A percentile compares a stretch with the other conserved stretches of the same genome.
Conservation (phyloP, 2,797 vertebrate species). For the Paguma larvata region DNA sequence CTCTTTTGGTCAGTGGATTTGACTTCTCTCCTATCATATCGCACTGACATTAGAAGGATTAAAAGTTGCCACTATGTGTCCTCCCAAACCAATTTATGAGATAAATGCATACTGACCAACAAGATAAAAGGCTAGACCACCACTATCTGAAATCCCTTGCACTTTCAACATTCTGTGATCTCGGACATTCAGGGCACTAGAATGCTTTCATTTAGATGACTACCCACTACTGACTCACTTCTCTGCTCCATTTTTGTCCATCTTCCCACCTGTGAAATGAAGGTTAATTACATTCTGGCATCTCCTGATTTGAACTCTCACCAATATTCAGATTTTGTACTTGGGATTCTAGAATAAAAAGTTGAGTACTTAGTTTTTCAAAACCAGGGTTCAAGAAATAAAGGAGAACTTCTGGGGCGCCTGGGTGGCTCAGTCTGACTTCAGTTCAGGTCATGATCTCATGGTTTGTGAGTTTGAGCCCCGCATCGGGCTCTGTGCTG, state of each 20-base stretch:
- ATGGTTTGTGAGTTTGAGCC: too few relatives aligned
- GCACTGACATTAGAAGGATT: slow-evolving; percentile 31
- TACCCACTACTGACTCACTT: slow-evolving; percentile 1
- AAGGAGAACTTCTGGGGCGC: neutral
- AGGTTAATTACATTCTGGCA: slow-evolving; percentile 10
- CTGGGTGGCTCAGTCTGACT: too few relatives aligned
- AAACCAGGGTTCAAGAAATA: slow-evolving; percentile 60
- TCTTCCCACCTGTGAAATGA: slow-evolving; percentile 42
- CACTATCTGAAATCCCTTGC: neutral
- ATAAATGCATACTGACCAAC: neutral
- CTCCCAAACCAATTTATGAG: neutral
- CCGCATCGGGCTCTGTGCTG: too few relatives aligned
- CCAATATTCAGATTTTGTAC: slow-evolving; percentile 28
- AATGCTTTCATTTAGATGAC: slow-evolving; percentile 48
- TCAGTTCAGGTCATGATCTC: too few relatives aligned
- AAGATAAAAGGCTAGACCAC: neutral
- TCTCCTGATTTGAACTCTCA: neutral
- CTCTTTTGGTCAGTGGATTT: neutral
- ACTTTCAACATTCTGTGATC: slow-evolving; percentile 24
- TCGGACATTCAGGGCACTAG: neutral
- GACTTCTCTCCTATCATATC: neutral
- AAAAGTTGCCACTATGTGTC: neutral
- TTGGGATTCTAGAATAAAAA: slow-evolving; percentile 53
- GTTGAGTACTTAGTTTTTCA: slow-evolving; percentile 47
- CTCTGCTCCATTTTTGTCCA: neutral